phyloP scores from a whole-genome alignment of 2,797 vertebrate genomes.

The Garrulus glandarius region DNA sequence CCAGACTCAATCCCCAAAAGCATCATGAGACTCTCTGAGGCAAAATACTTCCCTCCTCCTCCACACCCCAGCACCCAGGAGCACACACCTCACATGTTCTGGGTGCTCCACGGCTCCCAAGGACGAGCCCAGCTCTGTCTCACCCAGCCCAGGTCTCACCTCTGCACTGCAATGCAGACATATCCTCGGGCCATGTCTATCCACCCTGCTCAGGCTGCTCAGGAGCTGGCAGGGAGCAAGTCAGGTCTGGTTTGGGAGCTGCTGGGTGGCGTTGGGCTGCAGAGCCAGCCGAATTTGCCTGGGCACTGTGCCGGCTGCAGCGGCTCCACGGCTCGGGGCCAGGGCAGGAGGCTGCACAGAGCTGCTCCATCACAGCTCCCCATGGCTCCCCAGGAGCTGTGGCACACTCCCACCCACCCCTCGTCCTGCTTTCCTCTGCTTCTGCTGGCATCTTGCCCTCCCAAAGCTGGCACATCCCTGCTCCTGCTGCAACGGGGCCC shows the following conservation, averaged over 20 bases:
- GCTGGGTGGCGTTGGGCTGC: background rate
- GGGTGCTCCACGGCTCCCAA: background rate
- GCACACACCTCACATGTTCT: background rate
- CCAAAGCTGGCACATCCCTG: fast-evolving
- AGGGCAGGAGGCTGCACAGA: background rate
- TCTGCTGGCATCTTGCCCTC: background rate
- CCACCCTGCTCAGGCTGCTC: background rate
- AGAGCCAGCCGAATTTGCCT: background rate
- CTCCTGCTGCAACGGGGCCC: background rate
- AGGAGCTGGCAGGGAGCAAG: conserved; percentile 1
- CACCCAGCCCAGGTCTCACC: conserved; percentile 20
- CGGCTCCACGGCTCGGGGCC: background rate
- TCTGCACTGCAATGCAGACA: conserved; percentile 18
- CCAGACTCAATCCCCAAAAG: background rate
- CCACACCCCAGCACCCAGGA: background rate
- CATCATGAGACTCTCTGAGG: background rate
- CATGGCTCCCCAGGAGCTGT: background rate
- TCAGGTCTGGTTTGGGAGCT: conserved; percentile 48
- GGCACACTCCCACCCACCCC: background rate
- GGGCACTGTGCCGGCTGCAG: background rate
- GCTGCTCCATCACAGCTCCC: background rate
- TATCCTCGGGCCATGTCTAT: conserved; percentile 16
- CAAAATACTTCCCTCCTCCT: background rate
- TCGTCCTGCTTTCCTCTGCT: background rate
- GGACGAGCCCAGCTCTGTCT: background rate